Evolutionary conservation across 2,888 invertebrate species (phyloP).

Genomic region (Chalcosyrphus nemorum): DNA sequence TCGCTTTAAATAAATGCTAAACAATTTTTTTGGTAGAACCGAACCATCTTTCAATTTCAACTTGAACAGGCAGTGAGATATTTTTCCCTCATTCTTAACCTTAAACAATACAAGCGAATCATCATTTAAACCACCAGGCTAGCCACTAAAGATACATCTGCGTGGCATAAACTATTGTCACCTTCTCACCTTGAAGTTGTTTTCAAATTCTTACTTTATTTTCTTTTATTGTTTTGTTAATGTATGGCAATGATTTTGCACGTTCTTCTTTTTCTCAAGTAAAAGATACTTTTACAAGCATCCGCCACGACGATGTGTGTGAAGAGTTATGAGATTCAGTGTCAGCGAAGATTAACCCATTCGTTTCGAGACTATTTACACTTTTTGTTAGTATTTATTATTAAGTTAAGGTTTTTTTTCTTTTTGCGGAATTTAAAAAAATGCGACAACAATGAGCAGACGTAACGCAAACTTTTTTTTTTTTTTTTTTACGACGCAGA

Average conservation of each 20-base stretch:
- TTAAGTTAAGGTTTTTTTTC: neutral
- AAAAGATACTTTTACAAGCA: neutral
- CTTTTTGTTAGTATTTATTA: conserved; percentile 22
- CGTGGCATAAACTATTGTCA: conserved; percentile 5
- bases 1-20: conserved; percentile 20
- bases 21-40: conserved; percentile 15
- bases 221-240: neutral
- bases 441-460: neutral
- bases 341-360: conserved; percentile 39
- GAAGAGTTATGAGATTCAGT: conserved; percentile 26
- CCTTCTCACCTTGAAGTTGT: conserved; percentile 59
- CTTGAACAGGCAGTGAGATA: conserved; percentile 20
- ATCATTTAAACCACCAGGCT: neutral
- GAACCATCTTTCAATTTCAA: conserved; percentile 34
- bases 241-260: neutral
- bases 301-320: neutral
- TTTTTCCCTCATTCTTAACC: conserved; percentile 32
- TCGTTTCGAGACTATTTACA: conserved; percentile 40
- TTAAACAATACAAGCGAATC: neutral
- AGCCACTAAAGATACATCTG: neutral
- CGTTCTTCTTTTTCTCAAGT: neutral
- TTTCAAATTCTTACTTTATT: conserved; percentile 41
- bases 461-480: neutral
- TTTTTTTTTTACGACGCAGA: neutral
- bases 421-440: conserved; percentile 11